Base-by-base conservation (phyloP, 2,888 invertebrate genomes). In the Fissipunctia ypsillon region DNA sequence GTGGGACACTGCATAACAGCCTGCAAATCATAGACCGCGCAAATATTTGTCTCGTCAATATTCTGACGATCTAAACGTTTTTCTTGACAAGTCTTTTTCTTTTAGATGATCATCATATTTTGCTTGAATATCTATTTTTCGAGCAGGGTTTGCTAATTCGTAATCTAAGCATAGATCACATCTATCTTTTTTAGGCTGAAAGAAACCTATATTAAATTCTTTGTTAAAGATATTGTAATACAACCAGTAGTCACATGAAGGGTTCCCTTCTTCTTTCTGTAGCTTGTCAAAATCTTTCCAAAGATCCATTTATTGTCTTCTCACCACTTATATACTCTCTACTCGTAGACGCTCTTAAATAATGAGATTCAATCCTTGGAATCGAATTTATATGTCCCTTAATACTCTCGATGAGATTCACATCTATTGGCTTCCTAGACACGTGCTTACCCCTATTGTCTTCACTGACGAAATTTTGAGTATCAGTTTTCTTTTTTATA, bases 361-460 rank as follows among this genome's bases (percentile, higher is more conserved):
- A 83, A 54, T 86, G 80, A 0, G 78, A 81, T 19, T 69, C 60
- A 3, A 69, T 74, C n/a, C 65, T 41, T 4, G 73, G 65, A 60
- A 74, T 69, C 1, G 60, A n/a, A 19, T 74, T 52, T 25, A 74
- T 74, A 48, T 69, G 57, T 9, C 22, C 16, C 25, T 61, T 59
- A 19, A 48, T 35, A 5, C 35, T 35, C 35, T 35, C 35, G 5
- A 35, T 35, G 35, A 35, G 35, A n/a, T n/a, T n/a, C n/a, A n/a
- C n/a, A n/a, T n/a, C n/a, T n/a, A n/a, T n/a, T n/a, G n/a, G n/a
- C n/a, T n/a, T n/a, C n/a, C n/a, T n/a, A n/a, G n/a, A n/a, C n/a
- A n/a, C n/a, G n/a, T n/a, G n/a, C n/a, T n/a, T n/a, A n/a, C n/a
- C n/a, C n/a, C n/a, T n/a, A n/a, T n/a, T n/a, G n/a, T n/a, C n/a